Conservation (phyloP, 2,797 vertebrate genomes). For the Gorsachius magnificus region DNA sequence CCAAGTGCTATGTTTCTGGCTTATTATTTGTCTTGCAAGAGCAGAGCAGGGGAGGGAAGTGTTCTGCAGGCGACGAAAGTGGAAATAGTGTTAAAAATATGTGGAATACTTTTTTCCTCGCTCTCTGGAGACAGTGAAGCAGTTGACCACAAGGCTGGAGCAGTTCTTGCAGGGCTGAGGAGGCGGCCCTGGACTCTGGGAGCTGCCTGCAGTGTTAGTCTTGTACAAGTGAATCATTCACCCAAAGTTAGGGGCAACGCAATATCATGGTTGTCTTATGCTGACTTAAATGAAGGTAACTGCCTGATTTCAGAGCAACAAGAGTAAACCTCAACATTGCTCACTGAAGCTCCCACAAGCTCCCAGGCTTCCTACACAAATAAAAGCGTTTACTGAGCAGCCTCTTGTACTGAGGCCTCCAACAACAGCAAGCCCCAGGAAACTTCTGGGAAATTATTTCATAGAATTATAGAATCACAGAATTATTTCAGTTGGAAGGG, state of each 20-base stretch:
- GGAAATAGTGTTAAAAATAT: not conserved
- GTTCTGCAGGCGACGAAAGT: not conserved
- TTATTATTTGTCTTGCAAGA: not conserved
- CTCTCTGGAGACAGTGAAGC: not conserved
- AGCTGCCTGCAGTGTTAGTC: not conserved
- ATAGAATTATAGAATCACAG: not conserved
- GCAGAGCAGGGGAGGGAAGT: not conserved
- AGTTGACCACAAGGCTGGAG: not conserved
- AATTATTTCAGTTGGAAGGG: not conserved
- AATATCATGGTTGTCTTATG: not conserved
- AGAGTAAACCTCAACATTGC: not conserved
- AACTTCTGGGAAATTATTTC: not conserved
- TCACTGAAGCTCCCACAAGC: not conserved
- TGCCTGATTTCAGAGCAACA: not conserved
- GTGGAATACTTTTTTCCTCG: not conserved
- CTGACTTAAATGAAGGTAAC: not conserved
- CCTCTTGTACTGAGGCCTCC: not conserved
- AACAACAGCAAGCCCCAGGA: not conserved
- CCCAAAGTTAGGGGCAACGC: not conserved
- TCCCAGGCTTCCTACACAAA: not conserved
- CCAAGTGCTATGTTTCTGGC: not conserved
- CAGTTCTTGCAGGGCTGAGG: not conserved
- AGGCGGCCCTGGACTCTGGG: rapidly evolving
- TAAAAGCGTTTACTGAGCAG: not conserved
- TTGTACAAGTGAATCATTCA: not conserved